Base-by-base conservation (phyloP, 1,140 invertebrate species). In the Antheraea pernyi region DNA sequence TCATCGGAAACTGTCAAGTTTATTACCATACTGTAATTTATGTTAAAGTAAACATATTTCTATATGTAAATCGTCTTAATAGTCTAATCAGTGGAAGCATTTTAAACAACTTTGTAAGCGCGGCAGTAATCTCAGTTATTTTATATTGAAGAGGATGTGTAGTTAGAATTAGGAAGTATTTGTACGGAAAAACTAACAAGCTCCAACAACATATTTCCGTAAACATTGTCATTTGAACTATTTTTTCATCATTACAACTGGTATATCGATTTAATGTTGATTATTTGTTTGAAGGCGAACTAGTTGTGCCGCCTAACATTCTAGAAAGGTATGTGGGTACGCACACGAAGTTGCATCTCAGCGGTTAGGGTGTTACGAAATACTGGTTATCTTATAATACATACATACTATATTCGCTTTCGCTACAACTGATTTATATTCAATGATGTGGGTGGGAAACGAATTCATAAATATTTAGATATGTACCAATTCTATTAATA, bases 301-400 rank as follows among this genome's bases (percentile, higher is more conserved):
- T 37, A 59, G 63, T 66, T 53, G 39, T n/a, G 37, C 48, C 46
- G 48, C 11, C 61, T 69, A 61, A 65, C 62, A 65, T 68, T 69
- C 63, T 65, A 72, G 71, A 63, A 69, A 72, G 68, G 63, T 64
- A 61, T 65, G 62, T 48, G 39, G 18, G n/a, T 42, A 65, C n/a
- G 61, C 30, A 19, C 19, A 39, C 36, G 19, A 19, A 19, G 19
- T 42, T 48, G 37, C 64, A 65, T 65, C 62, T 42, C 39, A 19
- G 18, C 19, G 39, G 19, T 42, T 65, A 48, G 42, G 30, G 48
- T 58, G 65, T 72, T 75, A 75, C 60, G 66, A 75, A 70, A 75
- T 70, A 65, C 63, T 65, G 36, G 65, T 46, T 30, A 59, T 63
- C 64, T 70, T 70, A 75, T 70, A 75, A 65, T 46, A 69, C 67